phyloP scores from a whole-genome alignment of 2,113 vertebrate species.

The Buteo buteo region DNA sequence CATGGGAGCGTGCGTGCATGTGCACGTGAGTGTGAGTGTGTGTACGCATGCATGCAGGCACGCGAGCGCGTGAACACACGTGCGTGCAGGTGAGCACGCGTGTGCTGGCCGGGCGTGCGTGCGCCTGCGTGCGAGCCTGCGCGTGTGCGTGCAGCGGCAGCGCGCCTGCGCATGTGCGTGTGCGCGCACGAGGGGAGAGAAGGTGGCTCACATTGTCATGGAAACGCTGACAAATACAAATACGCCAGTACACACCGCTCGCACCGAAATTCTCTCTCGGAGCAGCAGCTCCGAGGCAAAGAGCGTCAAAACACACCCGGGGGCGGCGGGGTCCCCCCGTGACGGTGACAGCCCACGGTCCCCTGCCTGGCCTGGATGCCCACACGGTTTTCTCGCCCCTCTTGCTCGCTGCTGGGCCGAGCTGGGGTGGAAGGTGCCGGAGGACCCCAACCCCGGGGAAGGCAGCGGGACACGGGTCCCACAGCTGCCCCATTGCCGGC shows the following conservation, averaged over 20 bases:
- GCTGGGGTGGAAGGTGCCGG: neutral
- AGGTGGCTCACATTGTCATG: slow-evolving; percentile 37
- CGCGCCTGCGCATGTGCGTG: neutral
- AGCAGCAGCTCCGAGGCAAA: neutral
- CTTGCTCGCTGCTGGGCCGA: neutral
- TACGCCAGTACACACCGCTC: neutral
- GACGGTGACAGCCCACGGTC: rapidly evolving
- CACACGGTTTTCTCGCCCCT: neutral
- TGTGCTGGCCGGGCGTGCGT: rapidly evolving
- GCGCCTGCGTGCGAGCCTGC: neutral
- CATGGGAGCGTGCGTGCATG: neutral
- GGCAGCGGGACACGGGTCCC: neutral
- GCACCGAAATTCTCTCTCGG: neutral
- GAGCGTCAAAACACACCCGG: neutral
- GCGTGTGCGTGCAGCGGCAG: neutral
- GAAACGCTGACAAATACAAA: slow-evolving; percentile 48
- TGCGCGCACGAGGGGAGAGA: neutral
- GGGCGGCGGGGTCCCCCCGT: neutral
- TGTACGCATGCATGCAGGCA: neutral
- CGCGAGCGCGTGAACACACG: neutral
- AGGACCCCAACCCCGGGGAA: neutral
- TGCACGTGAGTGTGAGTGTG: no score
- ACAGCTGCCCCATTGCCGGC: neutral
- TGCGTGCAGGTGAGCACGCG: neutral
- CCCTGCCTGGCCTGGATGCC: neutral